Evolutionary conservation across 53 echinoderm and acorn worm species (phyloP), one percentile per base, ranked within the genome.

Genomic region (Stichopus horrens): DNA sequence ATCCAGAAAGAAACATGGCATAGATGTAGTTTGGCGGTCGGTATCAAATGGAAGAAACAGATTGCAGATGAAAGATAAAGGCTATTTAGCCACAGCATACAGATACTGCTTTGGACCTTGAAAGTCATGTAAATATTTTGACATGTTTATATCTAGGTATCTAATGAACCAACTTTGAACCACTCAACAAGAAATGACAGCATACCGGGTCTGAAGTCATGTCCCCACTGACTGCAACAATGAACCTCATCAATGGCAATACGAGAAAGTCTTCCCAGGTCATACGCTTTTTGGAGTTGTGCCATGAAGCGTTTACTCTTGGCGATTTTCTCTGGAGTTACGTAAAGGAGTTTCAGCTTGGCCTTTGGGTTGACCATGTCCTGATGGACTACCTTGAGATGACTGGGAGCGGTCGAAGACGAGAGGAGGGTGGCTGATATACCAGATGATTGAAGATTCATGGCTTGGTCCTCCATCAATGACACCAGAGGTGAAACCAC

Each of bases 251-350:
- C 98, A 55, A 97, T 97, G 0, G 94, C 98, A 18, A 97, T 93
- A 88, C 98, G 83, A 1, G 93, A 86, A 23, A 97, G 92, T 53
- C 83, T 67, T 11, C 90, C 92, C 18, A 90, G 92, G 23, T 90
- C 90, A 79, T 97, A 92, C 8, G 92, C 91, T 74, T 93, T 97
- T 91, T 97, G 94, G 9, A 97, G 90, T 19, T 93, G 91, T 0
- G 95, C 95, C 98, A 97, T 95, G 75, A 97, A 97, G 10, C 95
- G 94, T 74, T 97, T 97, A 71, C 98, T 97, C 91, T 97, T 97
- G 2, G 98, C 94, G 10, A 97, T 93, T 90, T 95, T 97, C 91
- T 97, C 98, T n/a, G 98, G 98, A 22, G 98, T 97, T 66, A 97
- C 98, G 74, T 97, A 97, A 16, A 97, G 93, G 9, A 97, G 90